Evolutionary conservation across 2,113 vertebrate species (phyloP), one percentile per base, ranked within the genome.

Genomic region (Melospiza georgiana): DNA sequence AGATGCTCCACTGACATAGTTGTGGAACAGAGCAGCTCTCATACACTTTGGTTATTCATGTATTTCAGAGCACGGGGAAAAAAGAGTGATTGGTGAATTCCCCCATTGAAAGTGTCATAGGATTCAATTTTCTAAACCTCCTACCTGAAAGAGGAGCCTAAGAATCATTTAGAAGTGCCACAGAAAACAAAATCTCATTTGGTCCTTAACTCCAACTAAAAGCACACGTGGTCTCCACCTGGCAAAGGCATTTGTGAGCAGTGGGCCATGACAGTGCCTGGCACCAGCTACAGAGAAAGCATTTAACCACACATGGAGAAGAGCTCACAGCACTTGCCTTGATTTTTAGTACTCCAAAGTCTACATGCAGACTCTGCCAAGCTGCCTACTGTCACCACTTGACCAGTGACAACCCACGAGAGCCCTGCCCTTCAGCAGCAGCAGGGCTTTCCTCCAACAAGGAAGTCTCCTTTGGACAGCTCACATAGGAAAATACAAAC

Each of bases 241-340:
- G 89, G 93, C 74, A 94, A 76, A 93, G 77, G 93, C 93, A 93
- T 87, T 94, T 4, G 27, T 65, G 76, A 93, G 91, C 95, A 94
- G 77, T 76, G 84, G 81, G 87, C 77, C 1, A 5, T 19, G 0
- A 92, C 87, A 93, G 84, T 6, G 87, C 91, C 89, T 95, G 94
- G 93, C 95, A 95, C 15, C 23, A 7, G 71, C 89, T 78, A 87
- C 89, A 93, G 44, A 78, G 91, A 61, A 66, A 89, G 58, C 35
- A 10, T 84, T 94, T 92, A 95, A 66, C 94, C 95, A 92, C 95
- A 92, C 87, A 35, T 6, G 41, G 95, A 87, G 89, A 84, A 63
- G 49, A 91, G 71, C 87, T 94, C 72, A 68, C 73, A 58, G 54
- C 57, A 41, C 87, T 94, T 62, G 81, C 87, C 93, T 85, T 82